Conservation (phyloP, 2,888 invertebrate species). For the Periphyllus acericola region DNA sequence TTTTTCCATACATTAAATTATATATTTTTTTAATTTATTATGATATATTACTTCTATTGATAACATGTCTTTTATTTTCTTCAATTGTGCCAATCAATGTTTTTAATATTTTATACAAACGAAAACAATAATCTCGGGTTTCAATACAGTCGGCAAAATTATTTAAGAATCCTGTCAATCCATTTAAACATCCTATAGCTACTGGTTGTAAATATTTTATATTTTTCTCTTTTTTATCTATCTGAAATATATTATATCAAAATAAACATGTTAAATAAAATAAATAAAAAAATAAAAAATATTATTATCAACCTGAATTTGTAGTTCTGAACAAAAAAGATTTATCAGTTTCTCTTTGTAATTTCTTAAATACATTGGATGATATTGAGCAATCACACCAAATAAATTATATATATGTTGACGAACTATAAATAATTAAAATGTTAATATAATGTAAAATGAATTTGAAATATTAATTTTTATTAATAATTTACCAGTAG, state of each 20-base stretch:
- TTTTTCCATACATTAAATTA: neutral
- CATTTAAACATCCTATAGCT: conserved; percentile 41
- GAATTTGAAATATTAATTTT: neutral
- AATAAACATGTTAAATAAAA: neutral
- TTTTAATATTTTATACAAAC: conserved; percentile 42
- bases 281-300: neutral
- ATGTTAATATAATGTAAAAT: neutral
- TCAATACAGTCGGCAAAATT: conserved; percentile 26
- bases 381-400: conserved; percentile 41
- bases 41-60: conserved; percentile 37
- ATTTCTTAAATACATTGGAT: conserved; percentile 36
- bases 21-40: neutral
- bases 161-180: conserved; percentile 43
- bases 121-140: conserved; percentile 27
- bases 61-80: conserved; percentile 45
- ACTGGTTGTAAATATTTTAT: neutral
- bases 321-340: conserved; percentile 34
- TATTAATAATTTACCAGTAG: conserved; percentile 15
- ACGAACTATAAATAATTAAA: conserved; percentile 31
- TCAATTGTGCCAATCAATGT: conserved; percentile 28
- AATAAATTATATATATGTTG: conserved; percentile 40
- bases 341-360: conserved; percentile 46
- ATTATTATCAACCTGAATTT: conserved; percentile 30
- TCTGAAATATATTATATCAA: neutral
- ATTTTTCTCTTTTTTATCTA: conserved; percentile 6